A percentile compares a stretch with the other conserved stretches of the same genome.
phyloP scores from a whole-genome alignment of 2,113 vertebrate species.

The Hemichromis elongatus region DNA sequence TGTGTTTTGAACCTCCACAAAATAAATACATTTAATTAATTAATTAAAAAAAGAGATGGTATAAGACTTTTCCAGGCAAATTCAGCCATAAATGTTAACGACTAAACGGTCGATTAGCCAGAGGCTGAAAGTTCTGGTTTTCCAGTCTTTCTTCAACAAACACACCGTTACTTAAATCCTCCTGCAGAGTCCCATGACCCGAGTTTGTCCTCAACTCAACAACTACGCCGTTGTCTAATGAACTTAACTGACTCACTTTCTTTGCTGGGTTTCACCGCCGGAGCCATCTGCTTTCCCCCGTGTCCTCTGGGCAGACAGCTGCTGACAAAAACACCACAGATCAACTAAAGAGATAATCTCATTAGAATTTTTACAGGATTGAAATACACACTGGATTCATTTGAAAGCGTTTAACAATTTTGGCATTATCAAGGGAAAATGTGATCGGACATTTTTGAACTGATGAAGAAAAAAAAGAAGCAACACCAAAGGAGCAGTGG shows the following conservation, averaged over 20 bases:
- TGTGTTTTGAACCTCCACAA: neutral
- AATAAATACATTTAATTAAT: neutral
- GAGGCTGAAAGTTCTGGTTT: neutral
- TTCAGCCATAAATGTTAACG: neutral
- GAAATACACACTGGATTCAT: neutral
- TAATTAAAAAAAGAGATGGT: neutral
- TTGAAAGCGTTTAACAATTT: neutral
- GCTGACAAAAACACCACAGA: constrained; percentile 15
- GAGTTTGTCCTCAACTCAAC: neutral
- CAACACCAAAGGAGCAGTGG: constrained; percentile 24
- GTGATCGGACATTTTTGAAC: neutral
- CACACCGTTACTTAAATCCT: neutral
- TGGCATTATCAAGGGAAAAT: neutral
- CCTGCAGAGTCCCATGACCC: neutral
- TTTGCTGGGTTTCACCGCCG: constrained; percentile 71
- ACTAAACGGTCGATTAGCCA: neutral
- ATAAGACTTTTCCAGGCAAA: neutral
- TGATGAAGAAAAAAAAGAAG: neutral
- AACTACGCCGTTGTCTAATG: neutral
- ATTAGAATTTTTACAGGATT: neutral
- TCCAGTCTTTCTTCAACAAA: neutral
- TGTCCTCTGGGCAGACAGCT: constrained; percentile 67
- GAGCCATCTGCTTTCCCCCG: constrained; percentile 65
- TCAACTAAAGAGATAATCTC: neutral
- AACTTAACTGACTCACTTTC: constrained; percentile 53